These are phyloP conservation scores for Dinoponera quadriceps DNA, from an alignment of 1,140 invertebrate species.

Conservation along the genomic window DNA sequence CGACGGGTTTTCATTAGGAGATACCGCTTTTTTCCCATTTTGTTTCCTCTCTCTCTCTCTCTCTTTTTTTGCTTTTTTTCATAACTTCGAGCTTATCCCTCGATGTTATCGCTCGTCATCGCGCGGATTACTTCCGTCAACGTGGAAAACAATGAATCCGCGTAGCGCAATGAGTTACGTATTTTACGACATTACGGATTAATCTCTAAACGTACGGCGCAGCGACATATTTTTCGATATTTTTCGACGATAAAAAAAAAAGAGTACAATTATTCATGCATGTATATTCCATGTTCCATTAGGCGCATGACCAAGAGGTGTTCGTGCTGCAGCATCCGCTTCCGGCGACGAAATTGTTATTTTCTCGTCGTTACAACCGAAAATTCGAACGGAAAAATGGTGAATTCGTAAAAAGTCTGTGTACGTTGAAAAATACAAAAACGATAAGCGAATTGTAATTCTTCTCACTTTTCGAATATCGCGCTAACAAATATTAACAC, in stretches of 20 bases:
- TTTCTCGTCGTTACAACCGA: neutral
- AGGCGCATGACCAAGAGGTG: conserved; percentile 20
- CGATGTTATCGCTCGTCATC: conserved; percentile 26
- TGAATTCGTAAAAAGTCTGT: conserved; percentile 17
- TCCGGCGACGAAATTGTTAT: conserved; percentile 10
- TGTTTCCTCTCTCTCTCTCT: no score
- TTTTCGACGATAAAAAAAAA: conserved; percentile 44
- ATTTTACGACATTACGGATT: conserved; percentile 44
- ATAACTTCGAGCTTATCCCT: neutral
- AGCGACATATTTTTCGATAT: conserved; percentile 50
- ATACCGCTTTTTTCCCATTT: neutral
- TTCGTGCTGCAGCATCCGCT: conserved; percentile 20
- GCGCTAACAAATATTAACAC: neutral
- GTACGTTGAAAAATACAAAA: neutral
- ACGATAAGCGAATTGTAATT: no score
- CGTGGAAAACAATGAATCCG: conserved; percentile 25
- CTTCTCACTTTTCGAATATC: neutral
- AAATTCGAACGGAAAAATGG: conserved; percentile 24
- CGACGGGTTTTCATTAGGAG: conserved; percentile 35
- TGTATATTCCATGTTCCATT: conserved; percentile 58
- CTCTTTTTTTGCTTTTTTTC: neutral
- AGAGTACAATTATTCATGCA: conserved; percentile 32
- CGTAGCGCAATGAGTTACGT: conserved; percentile 46
- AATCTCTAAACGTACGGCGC: conserved; percentile 33
- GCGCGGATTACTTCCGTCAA: conserved; percentile 28